Evolutionary conservation across 2,797 vertebrate species (phyloP), one percentile per base, ranked within the genome.

Genomic region (Anguilla anguilla): DNA sequence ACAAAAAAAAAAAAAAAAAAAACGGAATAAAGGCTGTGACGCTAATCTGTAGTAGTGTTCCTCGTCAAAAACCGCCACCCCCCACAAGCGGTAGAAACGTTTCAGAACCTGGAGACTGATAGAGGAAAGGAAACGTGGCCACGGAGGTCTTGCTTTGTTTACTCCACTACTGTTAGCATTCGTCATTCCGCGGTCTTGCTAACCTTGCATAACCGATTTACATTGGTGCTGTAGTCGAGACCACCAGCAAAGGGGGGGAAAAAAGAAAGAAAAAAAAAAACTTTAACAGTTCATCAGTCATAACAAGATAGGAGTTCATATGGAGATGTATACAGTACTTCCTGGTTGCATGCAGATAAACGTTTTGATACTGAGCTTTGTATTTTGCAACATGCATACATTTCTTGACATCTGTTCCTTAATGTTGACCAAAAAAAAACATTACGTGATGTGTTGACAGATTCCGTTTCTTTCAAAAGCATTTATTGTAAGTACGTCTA

Each of bases 351-450:
- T 84, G 59, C n/a, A 81, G 59, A 31, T 85, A 87, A 57, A 55
- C n/a, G 7, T 51, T 69, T 69, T 22, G 28, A 19, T 74, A n/a
- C 49, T 74, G 64, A 43, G 64, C 49, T 84, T 59, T 83, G 82
- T 53, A 83, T 87, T 86, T 86, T 86, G 74, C 53, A 82, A 61
- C 22, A 77, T 64, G 86, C 61, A 86, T n/a, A 81, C 74, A 86
- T 86, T 86, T 55, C 74, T 82, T 82, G 19, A 46, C 22, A 49
- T 19, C 43, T 25, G 43, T 81, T 81, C 43, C 35, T 1, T 35
- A 25, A n/a, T 61, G 57, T 79, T 25, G 69, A 81, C 55, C 22
- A 51, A 51, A 51, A n/a, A n/a, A 81, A 59, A 79, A 69, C 74
- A 72, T 81, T 79, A 46, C 81, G 74, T 81, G 61, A 79, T 61